Evolutionary conservation across 64 coral and sea anemone genomes (phyloP).

Genomic region (Montipora foliosa): DNA sequence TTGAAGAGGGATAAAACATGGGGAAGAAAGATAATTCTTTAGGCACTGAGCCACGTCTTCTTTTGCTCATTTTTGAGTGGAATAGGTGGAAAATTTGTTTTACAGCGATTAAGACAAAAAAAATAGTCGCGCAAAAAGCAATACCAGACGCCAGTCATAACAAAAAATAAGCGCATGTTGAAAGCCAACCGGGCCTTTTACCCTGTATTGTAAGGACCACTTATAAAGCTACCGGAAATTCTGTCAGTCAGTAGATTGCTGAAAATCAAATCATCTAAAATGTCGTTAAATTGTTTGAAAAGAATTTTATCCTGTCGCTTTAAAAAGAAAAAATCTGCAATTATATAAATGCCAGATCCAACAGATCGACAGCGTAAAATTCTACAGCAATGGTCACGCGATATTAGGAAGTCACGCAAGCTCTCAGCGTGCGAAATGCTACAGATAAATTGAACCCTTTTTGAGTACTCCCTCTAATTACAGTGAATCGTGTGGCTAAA

Average conservation of each 20-base stretch:
- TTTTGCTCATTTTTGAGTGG: not conserved
- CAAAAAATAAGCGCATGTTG: conserved; percentile 21
- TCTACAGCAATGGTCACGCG: not conserved
- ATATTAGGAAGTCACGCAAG: not conserved
- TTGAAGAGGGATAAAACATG: conserved; percentile 27
- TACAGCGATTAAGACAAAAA: not conserved
- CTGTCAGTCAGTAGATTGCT: not conserved
- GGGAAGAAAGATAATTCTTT: not conserved
- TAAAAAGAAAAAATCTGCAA: not conserved
- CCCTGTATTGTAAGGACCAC: not conserved
- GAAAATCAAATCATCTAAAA: conserved; percentile 10
- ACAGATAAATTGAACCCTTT: too few relatives aligned
- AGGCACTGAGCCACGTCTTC: not conserved
- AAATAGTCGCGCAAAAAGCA: not conserved
- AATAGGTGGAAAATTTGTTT: not conserved
- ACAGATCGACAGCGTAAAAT: not conserved
- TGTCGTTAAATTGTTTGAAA: not conserved
- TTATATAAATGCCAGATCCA: not conserved
- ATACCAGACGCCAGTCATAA: conserved; percentile 27
- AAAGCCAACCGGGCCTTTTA: not conserved
- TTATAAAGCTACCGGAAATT: conserved; percentile 12
- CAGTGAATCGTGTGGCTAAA: too few relatives aligned
- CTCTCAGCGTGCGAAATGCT: not conserved
- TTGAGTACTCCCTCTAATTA: too few relatives aligned
- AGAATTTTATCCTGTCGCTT: not conserved